Evolutionary conservation across 1,140 invertebrate species (phyloP).

Genomic region (Thereuonema tuberculata): DNA sequence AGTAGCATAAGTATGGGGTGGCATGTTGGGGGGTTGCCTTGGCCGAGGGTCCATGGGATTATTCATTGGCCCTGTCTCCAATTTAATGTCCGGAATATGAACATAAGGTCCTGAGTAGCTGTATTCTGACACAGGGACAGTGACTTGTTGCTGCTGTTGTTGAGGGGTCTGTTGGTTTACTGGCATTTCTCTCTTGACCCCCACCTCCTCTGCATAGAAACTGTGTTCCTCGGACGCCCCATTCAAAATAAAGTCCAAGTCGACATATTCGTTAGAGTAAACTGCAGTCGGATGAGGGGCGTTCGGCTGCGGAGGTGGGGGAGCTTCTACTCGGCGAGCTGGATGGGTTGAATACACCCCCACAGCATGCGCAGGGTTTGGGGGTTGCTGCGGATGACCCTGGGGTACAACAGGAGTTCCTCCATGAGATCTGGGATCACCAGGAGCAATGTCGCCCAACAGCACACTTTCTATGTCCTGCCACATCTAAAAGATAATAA

Average conservation of each 20-base stretch:
- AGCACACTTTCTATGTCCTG: conserved; percentile 39
- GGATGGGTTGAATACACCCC: neutral
- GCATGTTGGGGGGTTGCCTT: neutral
- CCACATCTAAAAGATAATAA: conserved; percentile 37
- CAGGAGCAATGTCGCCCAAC: conserved; percentile 24
- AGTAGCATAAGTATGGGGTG: neutral
- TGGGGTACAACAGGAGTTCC: no score
- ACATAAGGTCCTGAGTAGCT: neutral
- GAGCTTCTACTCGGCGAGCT: neutral
- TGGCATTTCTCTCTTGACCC: neutral
- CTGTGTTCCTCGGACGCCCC: neutral
- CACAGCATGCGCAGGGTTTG: neutral
- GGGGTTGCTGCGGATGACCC: no score
- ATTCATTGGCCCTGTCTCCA: neutral
- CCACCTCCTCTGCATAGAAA: neutral
- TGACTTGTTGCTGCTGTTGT: no score
- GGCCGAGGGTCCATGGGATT: neutral
- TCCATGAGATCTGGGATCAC: neutral
- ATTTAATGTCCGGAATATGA: neutral
- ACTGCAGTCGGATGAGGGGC: no score
- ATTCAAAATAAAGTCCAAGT: neutral
- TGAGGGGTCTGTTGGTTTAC: no score
- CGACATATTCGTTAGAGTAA: neutral
- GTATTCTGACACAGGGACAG: neutral
- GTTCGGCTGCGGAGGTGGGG: neutral